Evolutionary conservation across 2,888 invertebrate species (phyloP).

Genomic region (Sicus ferrugineus): DNA sequence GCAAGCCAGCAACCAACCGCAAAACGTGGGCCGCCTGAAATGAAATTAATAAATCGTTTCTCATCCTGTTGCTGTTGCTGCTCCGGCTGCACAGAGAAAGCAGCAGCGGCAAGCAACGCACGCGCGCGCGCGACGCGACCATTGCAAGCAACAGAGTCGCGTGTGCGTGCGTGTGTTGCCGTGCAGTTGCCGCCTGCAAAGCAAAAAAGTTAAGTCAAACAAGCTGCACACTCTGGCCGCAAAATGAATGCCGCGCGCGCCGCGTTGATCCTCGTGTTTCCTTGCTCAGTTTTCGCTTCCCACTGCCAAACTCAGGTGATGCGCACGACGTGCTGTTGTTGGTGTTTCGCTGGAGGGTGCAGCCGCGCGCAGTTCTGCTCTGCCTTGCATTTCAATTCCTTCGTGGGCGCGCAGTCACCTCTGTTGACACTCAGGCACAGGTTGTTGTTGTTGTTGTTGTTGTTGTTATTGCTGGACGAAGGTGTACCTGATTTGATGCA

Average conservation of each 20-base stretch:
- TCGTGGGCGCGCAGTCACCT: slow-evolving; percentile 19
- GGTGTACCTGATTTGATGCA: no score
- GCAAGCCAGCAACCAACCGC: no score
- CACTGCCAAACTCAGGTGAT: no score
- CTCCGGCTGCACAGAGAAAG: neutral
- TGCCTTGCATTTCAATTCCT: slow-evolving; percentile 2
- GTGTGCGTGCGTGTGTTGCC: neutral
- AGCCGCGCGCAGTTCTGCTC: neutral
- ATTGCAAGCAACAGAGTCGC: neutral
- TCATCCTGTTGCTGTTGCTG: neutral
- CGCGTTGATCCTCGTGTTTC: slow-evolving; percentile 3
- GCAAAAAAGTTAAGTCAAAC: slow-evolving; percentile 6
- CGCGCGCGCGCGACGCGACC: neutral
- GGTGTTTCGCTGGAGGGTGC: neutral
- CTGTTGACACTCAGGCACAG: slow-evolving; percentile 7
- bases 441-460: neutral
- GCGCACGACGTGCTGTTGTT: no score
- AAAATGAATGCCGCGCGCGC: neutral
- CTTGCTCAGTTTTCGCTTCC: neutral
- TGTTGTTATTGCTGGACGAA: no score
- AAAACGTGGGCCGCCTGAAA: slow-evolving; percentile 19
- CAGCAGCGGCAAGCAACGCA: neutral
- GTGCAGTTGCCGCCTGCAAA: neutral
- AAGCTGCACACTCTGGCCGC: neutral
- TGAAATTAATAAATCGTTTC: slow-evolving; percentile 27